Conservation (phyloP, 2,888 invertebrate genomes). For the Cylloceria caligata region DNA sequence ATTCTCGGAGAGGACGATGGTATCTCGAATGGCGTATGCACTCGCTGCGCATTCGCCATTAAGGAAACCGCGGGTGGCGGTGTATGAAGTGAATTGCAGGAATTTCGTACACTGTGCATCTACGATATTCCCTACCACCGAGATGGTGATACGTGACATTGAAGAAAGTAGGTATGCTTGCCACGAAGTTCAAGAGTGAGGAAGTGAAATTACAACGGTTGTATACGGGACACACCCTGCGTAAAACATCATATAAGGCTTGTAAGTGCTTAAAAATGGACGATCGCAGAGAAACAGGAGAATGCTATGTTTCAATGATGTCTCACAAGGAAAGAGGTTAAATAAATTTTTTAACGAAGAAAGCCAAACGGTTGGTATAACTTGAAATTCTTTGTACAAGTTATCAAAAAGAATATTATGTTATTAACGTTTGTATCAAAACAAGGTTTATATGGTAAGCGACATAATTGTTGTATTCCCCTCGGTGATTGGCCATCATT, state of each 20-base stretch:
- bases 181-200: background rate
- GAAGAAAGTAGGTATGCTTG: constrained; percentile 54
- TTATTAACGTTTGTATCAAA: background rate
- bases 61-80: constrained; percentile 65
- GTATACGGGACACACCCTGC: constrained; percentile 35
- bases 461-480: too few species aligned
- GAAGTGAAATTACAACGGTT: constrained; percentile 54
- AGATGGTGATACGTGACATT: constrained; percentile 59
- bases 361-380: background rate
- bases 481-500: too few species aligned
- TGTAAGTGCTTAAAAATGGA: constrained; percentile 13
- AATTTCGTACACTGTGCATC: constrained; percentile 25
- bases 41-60: constrained; percentile 67
- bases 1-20: constrained; percentile 58
- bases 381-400: background rate
- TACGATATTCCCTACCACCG: constrained; percentile 1
- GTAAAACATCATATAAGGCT: constrained; percentile 10
- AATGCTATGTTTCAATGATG: background rate
- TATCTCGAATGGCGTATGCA: constrained; percentile 64
- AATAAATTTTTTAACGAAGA: background rate
- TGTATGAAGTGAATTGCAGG: constrained; percentile 41
- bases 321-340: background rate
- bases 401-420: background rate
- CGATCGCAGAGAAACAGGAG: constrained; percentile 9
- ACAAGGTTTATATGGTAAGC: background rate